These are phyloP conservation scores for Hippoglossus hippoglossus DNA, from an alignment of 2,797 vertebrate species.

Conservation along the genomic window DNA sequence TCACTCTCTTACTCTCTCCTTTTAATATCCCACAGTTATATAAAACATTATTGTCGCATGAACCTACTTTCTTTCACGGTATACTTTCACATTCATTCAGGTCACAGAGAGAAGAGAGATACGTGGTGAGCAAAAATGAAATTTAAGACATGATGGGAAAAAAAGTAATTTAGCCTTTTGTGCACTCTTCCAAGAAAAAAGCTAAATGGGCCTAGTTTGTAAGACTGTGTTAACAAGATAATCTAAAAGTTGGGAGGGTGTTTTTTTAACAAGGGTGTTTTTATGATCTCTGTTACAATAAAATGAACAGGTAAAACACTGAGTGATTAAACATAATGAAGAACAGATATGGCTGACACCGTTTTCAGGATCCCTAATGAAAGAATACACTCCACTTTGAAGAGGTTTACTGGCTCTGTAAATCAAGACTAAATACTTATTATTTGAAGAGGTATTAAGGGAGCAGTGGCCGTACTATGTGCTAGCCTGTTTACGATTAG, in stretches of 20 bases:
- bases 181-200: slow-evolving; percentile 36
- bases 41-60: slow-evolving; percentile 23
- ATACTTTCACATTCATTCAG: slow-evolving; percentile 30
- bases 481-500: slow-evolving; percentile 85
- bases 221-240: slow-evolving; percentile 84
- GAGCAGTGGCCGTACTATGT: slow-evolving; percentile 77
- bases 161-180: slow-evolving; percentile 42
- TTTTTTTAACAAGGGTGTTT: slow-evolving; percentile 85
- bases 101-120: slow-evolving; percentile 20
- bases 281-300: slow-evolving; percentile 86
- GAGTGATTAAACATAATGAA: slow-evolving; percentile 89
- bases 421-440: slow-evolving; percentile 89
- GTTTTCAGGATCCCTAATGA: slow-evolving; percentile 85
- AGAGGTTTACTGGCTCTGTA: slow-evolving; percentile 88
- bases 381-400: slow-evolving; percentile 89
- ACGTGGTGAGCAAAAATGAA: slow-evolving; percentile 18
- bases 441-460: slow-evolving; percentile 89
- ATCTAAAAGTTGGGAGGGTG: slow-evolving; percentile 78
- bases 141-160: slow-evolving; percentile 15
- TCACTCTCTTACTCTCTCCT: slow-evolving; percentile 46
- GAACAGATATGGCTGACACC: slow-evolving; percentile 85
- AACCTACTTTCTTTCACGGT: slow-evolving; percentile 32
- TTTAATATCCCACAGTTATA: slow-evolving; percentile 49
- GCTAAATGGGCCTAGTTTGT: slow-evolving; percentile 68
- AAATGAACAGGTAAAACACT: slow-evolving; percentile 87